Conservation (phyloP, 2,797 vertebrate genomes). For the Pipistrellus kuhlii region DNA sequence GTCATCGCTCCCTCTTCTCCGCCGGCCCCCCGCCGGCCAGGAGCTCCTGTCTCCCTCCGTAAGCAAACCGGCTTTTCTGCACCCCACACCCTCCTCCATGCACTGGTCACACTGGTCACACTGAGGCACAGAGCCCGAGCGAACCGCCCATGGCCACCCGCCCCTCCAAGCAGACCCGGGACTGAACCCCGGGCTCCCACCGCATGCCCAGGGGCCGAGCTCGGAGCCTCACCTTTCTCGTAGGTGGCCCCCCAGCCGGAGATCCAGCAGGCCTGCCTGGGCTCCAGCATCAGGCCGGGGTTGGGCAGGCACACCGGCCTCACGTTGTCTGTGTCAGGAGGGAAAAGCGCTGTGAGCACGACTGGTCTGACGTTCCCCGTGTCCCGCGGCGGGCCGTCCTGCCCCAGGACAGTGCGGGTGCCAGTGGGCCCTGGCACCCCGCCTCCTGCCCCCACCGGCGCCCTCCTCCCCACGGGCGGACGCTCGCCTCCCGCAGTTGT, state of each 20-base stretch:
- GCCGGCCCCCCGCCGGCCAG: accelerated
- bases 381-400: accelerated
- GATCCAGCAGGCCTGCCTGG: constrained; percentile 87
- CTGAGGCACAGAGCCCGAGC: not conserved
- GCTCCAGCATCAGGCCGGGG: constrained; percentile 86
- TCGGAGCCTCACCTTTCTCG: constrained; percentile 86
- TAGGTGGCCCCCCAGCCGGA: constrained; percentile 91
- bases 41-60: not conserved
- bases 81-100: accelerated
- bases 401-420: accelerated
- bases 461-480: not conserved
- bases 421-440: accelerated
- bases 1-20: accelerated
- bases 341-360: not conserved
- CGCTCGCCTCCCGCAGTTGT: accelerated
- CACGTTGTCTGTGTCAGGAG: constrained; percentile 77
- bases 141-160: not conserved
- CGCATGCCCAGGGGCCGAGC: accelerated
- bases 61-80: accelerated
- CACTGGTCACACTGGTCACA: accelerated
- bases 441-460: not conserved
- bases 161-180: accelerated
- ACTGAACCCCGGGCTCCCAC: not conserved
- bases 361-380: accelerated
- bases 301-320: constrained; percentile 92